Percentiles rank a stretch among this genome's conserved stretches.
Conservation (phyloP, 2,888 invertebrate genomes). For the Tineola bisselliella region DNA sequence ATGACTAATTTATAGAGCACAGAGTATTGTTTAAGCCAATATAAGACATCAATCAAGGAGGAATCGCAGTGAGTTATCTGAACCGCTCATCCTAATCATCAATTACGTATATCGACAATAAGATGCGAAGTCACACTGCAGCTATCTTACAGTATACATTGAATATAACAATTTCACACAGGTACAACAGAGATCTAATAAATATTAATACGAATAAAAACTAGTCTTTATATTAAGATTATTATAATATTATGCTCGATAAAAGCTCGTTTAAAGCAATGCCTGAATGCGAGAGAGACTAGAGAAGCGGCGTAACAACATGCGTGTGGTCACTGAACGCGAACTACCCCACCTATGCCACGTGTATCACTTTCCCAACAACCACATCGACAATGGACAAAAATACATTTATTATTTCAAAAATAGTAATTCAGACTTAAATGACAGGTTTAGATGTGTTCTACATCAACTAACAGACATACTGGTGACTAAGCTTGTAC, state of each 20-base stretch:
- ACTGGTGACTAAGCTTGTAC: slow-evolving; percentile 29
- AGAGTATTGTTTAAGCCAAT: slow-evolving; percentile 46
- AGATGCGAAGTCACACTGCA: slow-evolving; percentile 20
- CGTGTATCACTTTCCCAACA: neutral
- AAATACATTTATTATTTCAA: slow-evolving; percentile 1
- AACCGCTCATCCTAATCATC: neutral
- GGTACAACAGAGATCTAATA: slow-evolving; percentile 69
- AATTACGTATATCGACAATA: slow-evolving; percentile 1
- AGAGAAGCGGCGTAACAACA: slow-evolving; percentile 60
- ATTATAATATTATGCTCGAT: slow-evolving; percentile 64
- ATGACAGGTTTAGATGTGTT: neutral
- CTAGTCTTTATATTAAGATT: slow-evolving; percentile 59
- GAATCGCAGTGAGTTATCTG: neutral
- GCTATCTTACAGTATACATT: slow-evolving; percentile 54
- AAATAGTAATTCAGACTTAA: slow-evolving; percentile 6
- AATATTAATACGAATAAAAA: slow-evolving; percentile 65
- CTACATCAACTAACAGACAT: slow-evolving; percentile 39
- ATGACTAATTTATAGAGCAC: slow-evolving; percentile 62
- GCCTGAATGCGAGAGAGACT: slow-evolving; percentile 62
- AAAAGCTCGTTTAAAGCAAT: slow-evolving; percentile 49
- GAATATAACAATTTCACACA: slow-evolving; percentile 58
- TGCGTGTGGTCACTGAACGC: neutral
- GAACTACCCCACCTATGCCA: neutral
- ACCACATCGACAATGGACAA: slow-evolving; percentile 7
- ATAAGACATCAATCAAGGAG: neutral